Evolutionary conservation across 2,113 vertebrate species (phyloP).

Genomic region (Paramisgurnus dabryanus): DNA sequence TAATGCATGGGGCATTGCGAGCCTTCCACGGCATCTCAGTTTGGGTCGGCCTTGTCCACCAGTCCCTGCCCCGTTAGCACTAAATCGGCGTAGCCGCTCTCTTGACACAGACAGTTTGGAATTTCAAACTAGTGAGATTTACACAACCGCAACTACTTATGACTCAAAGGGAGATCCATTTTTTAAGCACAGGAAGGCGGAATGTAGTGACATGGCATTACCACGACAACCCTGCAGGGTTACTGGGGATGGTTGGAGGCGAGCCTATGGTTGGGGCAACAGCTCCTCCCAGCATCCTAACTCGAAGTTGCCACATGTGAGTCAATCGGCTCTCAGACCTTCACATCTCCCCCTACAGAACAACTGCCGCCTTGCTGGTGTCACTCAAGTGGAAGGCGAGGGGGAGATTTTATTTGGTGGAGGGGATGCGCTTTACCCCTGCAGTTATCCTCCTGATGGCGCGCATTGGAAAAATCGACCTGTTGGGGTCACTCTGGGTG

Average conservation of each 20-base stretch:
- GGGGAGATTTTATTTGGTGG: not conserved
- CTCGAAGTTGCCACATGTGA: slow-evolving; percentile 14
- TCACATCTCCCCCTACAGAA: slow-evolving; percentile 52
- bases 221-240: not conserved
- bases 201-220: not conserved
- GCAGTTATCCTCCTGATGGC: slow-evolving; percentile 22
- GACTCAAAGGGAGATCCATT: slow-evolving; percentile 59
- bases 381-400: slow-evolving; percentile 11
- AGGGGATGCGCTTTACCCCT: slow-evolving; percentile 31
- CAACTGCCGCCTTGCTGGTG: not conserved
- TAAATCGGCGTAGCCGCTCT: slow-evolving; percentile 88
- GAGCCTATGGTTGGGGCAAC: not conserved
- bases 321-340: slow-evolving; percentile 38
- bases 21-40: slow-evolving; percentile 88
- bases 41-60: slow-evolving; percentile 78
- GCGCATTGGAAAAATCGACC: slow-evolving; percentile 48
- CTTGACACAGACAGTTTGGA: slow-evolving; percentile 90
- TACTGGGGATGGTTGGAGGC: slow-evolving; percentile 14
- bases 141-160: slow-evolving; percentile 56
- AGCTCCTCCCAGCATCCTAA: slow-evolving; percentile 6
- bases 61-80: slow-evolving; percentile 76
- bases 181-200: slow-evolving; percentile 64
- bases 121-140: slow-evolving; percentile 73
- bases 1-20: slow-evolving; percentile 85
- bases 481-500: slow-evolving; percentile 52